Evolutionary conservation across 2,888 invertebrate species (phyloP).

Genomic region (Cephus spinipes): DNA sequence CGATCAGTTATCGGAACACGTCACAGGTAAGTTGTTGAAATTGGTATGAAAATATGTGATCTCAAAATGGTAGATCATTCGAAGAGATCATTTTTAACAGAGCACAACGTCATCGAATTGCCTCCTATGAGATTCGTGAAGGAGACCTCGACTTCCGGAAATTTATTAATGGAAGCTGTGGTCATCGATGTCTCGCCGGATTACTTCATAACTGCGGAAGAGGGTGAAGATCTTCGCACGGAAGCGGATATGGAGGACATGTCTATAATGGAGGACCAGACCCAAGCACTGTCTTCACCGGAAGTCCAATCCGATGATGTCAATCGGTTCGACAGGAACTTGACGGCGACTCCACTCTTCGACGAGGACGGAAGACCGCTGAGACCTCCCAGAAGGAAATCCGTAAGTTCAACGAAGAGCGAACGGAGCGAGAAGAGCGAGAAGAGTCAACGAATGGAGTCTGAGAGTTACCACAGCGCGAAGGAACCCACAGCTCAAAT

Average conservation of each 20-base stretch:
- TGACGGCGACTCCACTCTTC: conserved; percentile 60
- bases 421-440: conserved; percentile 63
- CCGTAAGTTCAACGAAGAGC: conserved; percentile 68
- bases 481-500: conserved; percentile 46
- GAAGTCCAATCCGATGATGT: conserved; percentile 54
- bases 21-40: conserved; percentile 69
- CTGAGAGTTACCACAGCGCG: conserved; percentile 63
- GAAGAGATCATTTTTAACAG: conserved; percentile 58
- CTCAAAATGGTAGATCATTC: background rate
- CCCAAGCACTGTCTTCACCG: conserved; percentile 69
- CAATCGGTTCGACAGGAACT: conserved; percentile 20
- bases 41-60: background rate
- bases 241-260: conserved; percentile 90
- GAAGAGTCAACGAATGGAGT: conserved; percentile 45
- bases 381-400: conserved; percentile 75
- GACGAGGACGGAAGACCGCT: conserved; percentile 72
- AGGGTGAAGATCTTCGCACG: conserved; percentile 86
- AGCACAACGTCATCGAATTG: conserved; percentile 87
- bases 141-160: conserved; percentile 89
- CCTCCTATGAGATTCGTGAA: conserved; percentile 90
- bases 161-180: conserved; percentile 90
- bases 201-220: conserved; percentile 82
- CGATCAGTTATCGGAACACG: conserved; percentile 90
- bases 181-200: conserved; percentile 91
- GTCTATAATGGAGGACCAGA: conserved; percentile 82